Evolutionary conservation across 2,113 vertebrate species (phyloP).

Genomic region (Marmota monax): DNA sequence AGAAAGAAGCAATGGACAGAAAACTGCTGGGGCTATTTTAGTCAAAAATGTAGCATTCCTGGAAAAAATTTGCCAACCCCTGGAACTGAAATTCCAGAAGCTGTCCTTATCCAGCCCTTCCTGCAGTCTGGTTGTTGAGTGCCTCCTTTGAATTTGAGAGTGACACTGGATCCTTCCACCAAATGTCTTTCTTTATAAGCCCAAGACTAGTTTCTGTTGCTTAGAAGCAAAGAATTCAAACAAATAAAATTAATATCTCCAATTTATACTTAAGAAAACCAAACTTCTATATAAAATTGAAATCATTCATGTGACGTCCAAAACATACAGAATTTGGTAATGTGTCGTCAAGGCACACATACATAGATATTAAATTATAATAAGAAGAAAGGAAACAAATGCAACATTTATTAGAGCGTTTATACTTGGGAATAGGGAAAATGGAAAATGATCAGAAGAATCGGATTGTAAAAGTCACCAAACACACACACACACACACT

Average conservation of each 20-base stretch:
- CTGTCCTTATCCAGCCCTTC: neutral
- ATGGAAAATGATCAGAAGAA: neutral
- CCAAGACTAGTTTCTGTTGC: neutral
- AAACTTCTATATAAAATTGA: neutral
- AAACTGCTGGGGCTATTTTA: neutral
- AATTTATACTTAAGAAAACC: neutral
- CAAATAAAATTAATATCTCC: neutral
- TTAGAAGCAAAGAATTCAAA: conserved; percentile 1
- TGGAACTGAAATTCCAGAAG: neutral
- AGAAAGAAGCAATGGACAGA: neutral
- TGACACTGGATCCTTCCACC: neutral
- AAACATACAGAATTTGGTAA: neutral
- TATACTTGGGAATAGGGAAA: neutral
- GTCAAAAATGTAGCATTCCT: neutral
- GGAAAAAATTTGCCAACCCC: neutral
- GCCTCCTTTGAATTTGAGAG: neutral
- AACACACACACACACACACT: neutral
- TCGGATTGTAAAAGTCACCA: neutral
- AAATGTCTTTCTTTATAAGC: neutral
- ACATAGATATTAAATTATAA: neutral
- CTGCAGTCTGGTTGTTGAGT: neutral
- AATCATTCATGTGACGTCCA: neutral
- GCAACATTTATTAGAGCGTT: neutral
- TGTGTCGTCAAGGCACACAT: neutral
- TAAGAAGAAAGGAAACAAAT: neutral